These are phyloP conservation scores for Climacteris rufus DNA, from an alignment of 2,113 vertebrate species.

Conservation along the genomic window DNA sequence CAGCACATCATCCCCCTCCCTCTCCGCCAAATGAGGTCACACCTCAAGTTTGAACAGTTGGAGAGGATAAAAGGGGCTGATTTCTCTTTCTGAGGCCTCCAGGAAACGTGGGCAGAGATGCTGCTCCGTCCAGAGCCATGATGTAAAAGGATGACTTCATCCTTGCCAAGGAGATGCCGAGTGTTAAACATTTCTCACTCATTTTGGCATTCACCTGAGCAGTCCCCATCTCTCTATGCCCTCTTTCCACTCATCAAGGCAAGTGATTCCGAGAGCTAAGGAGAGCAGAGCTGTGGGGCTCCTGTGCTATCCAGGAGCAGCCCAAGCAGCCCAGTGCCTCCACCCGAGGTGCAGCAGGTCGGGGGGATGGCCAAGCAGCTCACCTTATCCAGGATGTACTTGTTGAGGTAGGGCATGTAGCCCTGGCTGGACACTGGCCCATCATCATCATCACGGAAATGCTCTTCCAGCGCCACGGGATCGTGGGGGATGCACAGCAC, in stretches of 20 bases:
- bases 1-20: neutral
- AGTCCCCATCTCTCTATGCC: neutral
- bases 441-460: slow-evolving; percentile 92
- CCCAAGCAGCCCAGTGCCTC: accelerated
- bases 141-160: neutral
- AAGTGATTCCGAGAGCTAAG: neutral
- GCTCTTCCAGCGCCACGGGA: slow-evolving; percentile 91
- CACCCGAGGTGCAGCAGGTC: accelerated
- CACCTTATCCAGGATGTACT: slow-evolving; percentile 83
- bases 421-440: slow-evolving; percentile 96
- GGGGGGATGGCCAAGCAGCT: neutral
- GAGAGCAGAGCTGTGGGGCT: neutral
- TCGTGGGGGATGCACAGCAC: slow-evolving; percentile 91
- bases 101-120: neutral
- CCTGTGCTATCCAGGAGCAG: neutral
- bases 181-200: neutral
- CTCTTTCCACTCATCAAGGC: neutral
- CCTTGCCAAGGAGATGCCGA: neutral
- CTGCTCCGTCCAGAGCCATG: neutral
- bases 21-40: neutral
- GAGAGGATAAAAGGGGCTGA: neutral
- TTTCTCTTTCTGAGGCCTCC: neutral
- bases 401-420: slow-evolving; percentile 94
- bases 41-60: neutral
- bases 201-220: neutral